Percentiles rank a stretch among this genome's conserved stretches.
Conservation (phyloP, 2,888 invertebrate species). For the Eupithecia centaureata region DNA sequence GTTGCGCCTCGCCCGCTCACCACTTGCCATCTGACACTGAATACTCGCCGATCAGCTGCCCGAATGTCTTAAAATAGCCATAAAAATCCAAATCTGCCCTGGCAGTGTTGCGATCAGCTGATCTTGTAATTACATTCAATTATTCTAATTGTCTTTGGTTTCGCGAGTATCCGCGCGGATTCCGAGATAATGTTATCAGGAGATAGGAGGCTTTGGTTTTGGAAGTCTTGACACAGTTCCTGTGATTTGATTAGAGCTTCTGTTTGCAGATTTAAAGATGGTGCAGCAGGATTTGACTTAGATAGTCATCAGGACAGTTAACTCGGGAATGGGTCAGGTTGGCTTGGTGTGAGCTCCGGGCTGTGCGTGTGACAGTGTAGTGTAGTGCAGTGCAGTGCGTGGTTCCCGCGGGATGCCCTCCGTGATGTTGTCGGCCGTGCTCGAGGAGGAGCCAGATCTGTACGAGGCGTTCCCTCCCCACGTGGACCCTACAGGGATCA, state of each 20-base stretch:
- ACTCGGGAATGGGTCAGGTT: constrained; percentile 67
- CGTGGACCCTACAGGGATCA: constrained; percentile 91
- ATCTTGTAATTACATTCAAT: constrained; percentile 72
- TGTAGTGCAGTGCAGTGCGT: constrained; percentile 74
- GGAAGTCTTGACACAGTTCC: constrained; percentile 55
- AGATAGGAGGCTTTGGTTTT: constrained; percentile 55
- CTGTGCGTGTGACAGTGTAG: constrained; percentile 60
- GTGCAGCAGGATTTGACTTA: constrained; percentile 84
- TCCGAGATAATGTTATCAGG: constrained; percentile 63
- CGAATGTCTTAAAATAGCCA: constrained; percentile 81
- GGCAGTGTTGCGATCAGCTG: constrained; percentile 81
- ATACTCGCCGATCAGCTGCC: constrained; percentile 76
- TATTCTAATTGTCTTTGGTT: constrained; percentile 62
- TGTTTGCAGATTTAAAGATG: constrained; percentile 82
- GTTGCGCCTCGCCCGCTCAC: constrained; percentile 22
- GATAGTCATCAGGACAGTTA: constrained; percentile 57
- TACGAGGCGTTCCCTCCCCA: constrained; percentile 92
- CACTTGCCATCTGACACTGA: constrained; percentile 77
- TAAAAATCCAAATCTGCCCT: constrained; percentile 80
- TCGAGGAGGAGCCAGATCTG: constrained; percentile 89
- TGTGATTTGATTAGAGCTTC: constrained; percentile 60
- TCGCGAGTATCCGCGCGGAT: constrained; percentile 56
- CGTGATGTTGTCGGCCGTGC: constrained; percentile 89
- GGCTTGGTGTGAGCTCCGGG: constrained; percentile 74
- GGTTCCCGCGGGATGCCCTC: constrained; percentile 81